Evolutionary conservation across 1,140 invertebrate genomes (phyloP).

Genomic region (Lordiphosa stackelbergi): DNA sequence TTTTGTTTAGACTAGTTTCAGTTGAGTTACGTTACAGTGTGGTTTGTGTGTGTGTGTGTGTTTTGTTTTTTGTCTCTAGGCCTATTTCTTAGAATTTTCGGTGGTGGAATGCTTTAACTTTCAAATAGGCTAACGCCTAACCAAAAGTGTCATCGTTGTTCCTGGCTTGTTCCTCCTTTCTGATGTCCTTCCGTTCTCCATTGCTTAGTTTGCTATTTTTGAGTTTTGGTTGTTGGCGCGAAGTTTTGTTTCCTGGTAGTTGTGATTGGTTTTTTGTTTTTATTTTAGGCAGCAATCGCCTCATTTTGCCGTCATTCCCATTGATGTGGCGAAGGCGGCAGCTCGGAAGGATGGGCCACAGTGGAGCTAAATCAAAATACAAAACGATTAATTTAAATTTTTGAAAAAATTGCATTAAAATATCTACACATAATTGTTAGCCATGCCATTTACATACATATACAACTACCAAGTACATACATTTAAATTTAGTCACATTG

Average conservation of each 20-base stretch:
- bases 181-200: too few species aligned
- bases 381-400: conserved; percentile 6
- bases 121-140: conserved; percentile 4
- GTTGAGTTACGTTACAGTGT: conserved; percentile 67
- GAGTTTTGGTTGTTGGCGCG: conserved; percentile 15
- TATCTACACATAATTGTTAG: conserved; percentile 1
- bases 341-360: conserved; percentile 96
- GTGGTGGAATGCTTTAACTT: conserved; percentile 68
- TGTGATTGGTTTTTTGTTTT: conserved; percentile 40
- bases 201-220: conserved; percentile 8
- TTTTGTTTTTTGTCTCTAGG: conserved; percentile 36
- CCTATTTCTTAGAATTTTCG: conserved; percentile 47
- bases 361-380: conserved; percentile 83
- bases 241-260: conserved; percentile 24
- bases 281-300: conserved; percentile 77
- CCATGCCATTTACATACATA: conserved; percentile 10
- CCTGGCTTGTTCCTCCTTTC: conserved; percentile 13
- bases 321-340: conserved; percentile 97
- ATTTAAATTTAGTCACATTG: conserved; percentile 5
- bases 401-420: too few species aligned
- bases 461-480: conserved; percentile 4
- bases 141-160: conserved; percentile 25
- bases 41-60: conserved; percentile 16
- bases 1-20: conserved; percentile 66
- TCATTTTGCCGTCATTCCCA: conserved; percentile 89